A percentile compares a stretch with the other conserved stretches of the same genome.
Evolutionary conservation across 2,797 vertebrate genomes (phyloP).

Genomic region (Macrochelys suwanniensis): DNA sequence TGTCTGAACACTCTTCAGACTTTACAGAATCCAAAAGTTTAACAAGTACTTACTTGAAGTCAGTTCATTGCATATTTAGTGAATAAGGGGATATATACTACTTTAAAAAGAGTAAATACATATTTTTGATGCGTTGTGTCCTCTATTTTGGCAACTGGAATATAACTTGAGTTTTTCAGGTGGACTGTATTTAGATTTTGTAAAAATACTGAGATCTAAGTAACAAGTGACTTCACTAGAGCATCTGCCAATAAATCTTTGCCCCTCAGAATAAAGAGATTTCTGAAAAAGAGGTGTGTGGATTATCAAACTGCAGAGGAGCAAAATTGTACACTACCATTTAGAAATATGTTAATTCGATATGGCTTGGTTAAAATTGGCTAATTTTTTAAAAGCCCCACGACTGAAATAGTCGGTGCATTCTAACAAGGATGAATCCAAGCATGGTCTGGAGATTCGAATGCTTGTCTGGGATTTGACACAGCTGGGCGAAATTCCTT

Average conservation of each 20-base stretch:
- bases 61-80: not conserved
- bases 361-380: not conserved
- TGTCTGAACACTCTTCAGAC: not conserved
- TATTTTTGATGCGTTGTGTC: not conserved
- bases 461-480: not conserved
- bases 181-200: not conserved
- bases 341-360: not conserved
- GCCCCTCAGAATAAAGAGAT: not conserved
- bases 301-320: not conserved
- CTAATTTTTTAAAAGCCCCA: not conserved
- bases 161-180: not conserved
- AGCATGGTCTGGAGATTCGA: not conserved
- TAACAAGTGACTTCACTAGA: not conserved
- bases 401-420: not conserved
- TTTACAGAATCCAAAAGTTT: not conserved
- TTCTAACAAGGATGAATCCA: not conserved
- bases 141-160: not conserved
- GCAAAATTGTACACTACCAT: not conserved
- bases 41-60: not conserved
- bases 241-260: not conserved
- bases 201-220: not conserved
- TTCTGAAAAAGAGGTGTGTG: not conserved
- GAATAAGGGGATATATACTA: not conserved
- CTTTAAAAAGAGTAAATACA: not conserved
- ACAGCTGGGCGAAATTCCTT: not conserved